These are phyloP conservation scores for Lepidothrix coronata DNA, from an alignment of 2,113 vertebrate genomes.

Conservation along the genomic window DNA sequence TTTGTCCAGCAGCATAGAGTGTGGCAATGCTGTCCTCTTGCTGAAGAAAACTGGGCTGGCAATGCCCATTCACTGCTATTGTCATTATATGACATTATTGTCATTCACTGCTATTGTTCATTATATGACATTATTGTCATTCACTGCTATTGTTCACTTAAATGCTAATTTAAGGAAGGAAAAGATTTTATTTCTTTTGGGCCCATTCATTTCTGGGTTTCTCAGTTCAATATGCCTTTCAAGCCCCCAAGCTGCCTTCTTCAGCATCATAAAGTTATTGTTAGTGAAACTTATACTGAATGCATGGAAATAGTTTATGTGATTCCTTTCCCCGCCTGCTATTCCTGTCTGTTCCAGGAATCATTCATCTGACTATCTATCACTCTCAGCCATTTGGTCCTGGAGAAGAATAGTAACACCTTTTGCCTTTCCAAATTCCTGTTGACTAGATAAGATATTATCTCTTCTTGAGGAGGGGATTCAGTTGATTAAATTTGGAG, in stretches of 20 bases:
- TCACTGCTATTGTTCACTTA: background rate
- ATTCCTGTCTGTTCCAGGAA: background rate
- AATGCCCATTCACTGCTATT: background rate
- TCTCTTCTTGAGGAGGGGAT: background rate
- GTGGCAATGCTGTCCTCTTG: background rate
- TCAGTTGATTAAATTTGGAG: background rate
- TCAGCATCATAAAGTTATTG: background rate
- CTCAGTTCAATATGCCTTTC: background rate
- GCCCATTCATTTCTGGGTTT: background rate
- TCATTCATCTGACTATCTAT: background rate
- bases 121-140: background rate
- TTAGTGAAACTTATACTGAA: background rate
- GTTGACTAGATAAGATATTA: conserved; percentile 11
- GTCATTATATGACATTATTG: background rate
- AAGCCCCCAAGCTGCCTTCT: background rate
- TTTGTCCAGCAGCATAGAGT: background rate
- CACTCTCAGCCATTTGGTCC: conserved; percentile 43
- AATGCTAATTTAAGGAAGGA: background rate
- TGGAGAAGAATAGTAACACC: background rate
- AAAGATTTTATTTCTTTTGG: background rate
- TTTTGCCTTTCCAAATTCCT: conserved; percentile 42
- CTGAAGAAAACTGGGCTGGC: background rate
- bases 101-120: background rate
- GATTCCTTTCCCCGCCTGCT: background rate
- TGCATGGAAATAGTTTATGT: background rate